Percentiles rank a stretch among this genome's conserved stretches.
These are phyloP conservation scores for Crenuchus spilurus DNA, from an alignment of 2,797 vertebrate species.

Conservation along the genomic window DNA sequence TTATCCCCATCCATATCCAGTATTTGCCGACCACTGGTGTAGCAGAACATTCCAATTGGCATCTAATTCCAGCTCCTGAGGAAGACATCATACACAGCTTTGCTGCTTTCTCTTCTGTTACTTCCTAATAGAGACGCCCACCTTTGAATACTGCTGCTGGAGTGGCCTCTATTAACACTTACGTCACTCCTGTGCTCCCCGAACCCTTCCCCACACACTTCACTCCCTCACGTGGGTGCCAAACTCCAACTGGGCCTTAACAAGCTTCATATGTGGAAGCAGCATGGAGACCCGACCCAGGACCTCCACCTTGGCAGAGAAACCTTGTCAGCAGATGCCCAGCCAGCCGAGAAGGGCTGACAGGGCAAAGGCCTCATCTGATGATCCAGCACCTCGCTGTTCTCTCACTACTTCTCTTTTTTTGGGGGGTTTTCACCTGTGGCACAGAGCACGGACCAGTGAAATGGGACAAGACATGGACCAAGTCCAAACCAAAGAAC, in stretches of 20 bases:
- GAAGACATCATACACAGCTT: background rate
- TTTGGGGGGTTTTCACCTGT: slow-evolving; percentile 33
- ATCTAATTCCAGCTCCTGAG: too few relatives aligned
- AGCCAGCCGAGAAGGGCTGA: slow-evolving; percentile 43
- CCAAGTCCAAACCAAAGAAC: too few relatives aligned
- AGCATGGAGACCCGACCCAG: slow-evolving; percentile 65
- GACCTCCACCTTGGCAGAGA: slow-evolving; percentile 48
- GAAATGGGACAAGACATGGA: too few relatives aligned
- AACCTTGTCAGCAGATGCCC: slow-evolving; percentile 38
- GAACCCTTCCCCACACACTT: slow-evolving; percentile 20
- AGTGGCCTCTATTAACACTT: slow-evolving; percentile 54
- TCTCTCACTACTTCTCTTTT: slow-evolving; percentile 40
- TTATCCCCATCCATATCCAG: too few relatives aligned
- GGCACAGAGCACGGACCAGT: background rate
- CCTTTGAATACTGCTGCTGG: slow-evolving; percentile 11
- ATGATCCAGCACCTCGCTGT: slow-evolving; percentile 47
- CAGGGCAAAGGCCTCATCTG: slow-evolving; percentile 48
- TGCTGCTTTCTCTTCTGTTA: background rate
- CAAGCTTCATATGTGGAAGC: slow-evolving; percentile 82
- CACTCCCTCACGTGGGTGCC: slow-evolving; percentile 10
- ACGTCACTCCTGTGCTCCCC: slow-evolving; percentile 22
- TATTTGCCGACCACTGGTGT: too few relatives aligned
- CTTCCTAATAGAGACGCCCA: slow-evolving; percentile 6
- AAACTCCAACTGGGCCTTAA: slow-evolving; percentile 74
- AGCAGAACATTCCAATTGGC: too few relatives aligned